phyloP scores from a whole-genome alignment of 2,113 vertebrate species.

The Hemichromis elongatus region DNA sequence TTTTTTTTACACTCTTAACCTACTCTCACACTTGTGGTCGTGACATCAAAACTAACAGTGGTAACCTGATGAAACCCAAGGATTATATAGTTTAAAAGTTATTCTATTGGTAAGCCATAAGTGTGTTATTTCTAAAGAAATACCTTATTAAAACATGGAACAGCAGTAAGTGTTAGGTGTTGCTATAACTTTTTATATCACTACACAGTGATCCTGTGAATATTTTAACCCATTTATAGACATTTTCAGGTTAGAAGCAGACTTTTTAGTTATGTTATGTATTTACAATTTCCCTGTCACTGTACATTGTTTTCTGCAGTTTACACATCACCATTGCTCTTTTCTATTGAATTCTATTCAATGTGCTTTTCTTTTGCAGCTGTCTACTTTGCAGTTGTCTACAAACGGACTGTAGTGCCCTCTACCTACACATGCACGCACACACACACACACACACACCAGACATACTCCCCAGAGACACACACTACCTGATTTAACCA shows the following conservation, averaged over 20 bases:
- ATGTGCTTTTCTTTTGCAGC: background rate
- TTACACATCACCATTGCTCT: background rate
- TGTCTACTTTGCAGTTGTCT: no score
- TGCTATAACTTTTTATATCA: no score
- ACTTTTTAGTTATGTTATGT: background rate
- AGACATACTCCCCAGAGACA: no score
- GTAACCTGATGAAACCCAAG: fast-evolving
- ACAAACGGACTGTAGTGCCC: no score
- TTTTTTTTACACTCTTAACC: background rate
- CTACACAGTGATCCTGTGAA: no score
- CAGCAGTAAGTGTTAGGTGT: background rate
- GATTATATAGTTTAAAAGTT: background rate
- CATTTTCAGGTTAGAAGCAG: no score
- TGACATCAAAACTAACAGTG: background rate
- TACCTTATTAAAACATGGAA: background rate
- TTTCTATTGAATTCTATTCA: background rate
- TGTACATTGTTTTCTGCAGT: background rate
- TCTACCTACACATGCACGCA: no score
- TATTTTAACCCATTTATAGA: no score
- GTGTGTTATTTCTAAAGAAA: background rate
- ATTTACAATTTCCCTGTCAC: background rate
- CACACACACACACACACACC: no score
- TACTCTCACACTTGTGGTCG: background rate
- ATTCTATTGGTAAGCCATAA: background rate
- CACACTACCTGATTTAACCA: no score